Percentiles rank a stretch among this genome's conserved stretches.
These are phyloP conservation scores for Gadopsis bispinosus DNA, from an alignment of 2,797 vertebrate genomes.

Conservation along the genomic window DNA sequence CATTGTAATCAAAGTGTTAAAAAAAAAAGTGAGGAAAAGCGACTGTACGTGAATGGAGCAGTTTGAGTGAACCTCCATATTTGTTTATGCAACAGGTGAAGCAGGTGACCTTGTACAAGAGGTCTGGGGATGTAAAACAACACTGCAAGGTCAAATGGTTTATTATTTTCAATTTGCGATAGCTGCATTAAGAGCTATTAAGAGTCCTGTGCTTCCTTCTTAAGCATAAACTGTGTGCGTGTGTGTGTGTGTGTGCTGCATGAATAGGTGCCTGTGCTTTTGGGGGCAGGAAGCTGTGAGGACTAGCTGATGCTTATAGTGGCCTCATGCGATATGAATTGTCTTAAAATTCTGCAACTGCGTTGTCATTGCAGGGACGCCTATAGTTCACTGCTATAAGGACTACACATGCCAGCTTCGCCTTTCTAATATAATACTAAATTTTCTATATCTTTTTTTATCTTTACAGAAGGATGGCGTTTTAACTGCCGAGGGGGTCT, in stretches of 20 bases:
- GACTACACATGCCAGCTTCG: neutral
- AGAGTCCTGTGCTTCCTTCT: conserved; percentile 6
- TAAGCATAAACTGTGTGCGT: conserved; percentile 12
- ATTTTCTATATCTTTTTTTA: neutral
- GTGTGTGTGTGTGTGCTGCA: conserved; percentile 20
- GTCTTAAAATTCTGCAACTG: neutral
- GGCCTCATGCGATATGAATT: neutral
- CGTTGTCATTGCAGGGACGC: neutral
- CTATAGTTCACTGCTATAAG: neutral
- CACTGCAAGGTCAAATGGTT: conserved; percentile 58
- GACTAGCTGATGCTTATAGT: conserved; percentile 30
- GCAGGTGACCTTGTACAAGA: conserved; percentile 62
- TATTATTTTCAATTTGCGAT: conserved; percentile 27
- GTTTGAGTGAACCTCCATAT: conserved; percentile 13
- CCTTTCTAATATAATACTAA: neutral
- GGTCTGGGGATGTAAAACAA: conserved; percentile 54
- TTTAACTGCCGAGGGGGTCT: conserved; percentile 82
- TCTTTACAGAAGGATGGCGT: conserved; percentile 77
- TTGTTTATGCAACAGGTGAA: conserved; percentile 69
- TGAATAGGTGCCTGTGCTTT: conserved; percentile 32
- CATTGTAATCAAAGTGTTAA: neutral
- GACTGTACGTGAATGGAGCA: neutral
- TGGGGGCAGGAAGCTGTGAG: conserved; percentile 7
- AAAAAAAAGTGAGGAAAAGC: fast-evolving
- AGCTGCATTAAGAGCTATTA: neutral